A percentile compares a stretch with the other conserved stretches of the same genome.
Conservation (phyloP, 2,113 vertebrate genomes). For the Illadopsis cleaveri region DNA sequence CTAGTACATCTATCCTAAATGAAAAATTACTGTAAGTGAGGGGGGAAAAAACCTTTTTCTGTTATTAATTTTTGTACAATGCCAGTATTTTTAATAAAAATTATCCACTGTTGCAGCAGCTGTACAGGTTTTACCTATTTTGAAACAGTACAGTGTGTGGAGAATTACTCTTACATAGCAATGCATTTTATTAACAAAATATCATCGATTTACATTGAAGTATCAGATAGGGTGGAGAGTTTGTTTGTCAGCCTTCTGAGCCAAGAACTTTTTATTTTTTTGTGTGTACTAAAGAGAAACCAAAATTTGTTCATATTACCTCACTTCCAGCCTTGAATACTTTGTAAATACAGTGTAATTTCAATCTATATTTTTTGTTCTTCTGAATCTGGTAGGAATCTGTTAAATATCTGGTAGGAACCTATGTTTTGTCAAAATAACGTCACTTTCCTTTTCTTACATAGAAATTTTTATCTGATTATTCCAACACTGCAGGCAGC, state of each 20-base stretch:
- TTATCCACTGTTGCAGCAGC: not conserved
- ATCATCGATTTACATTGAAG: not conserved
- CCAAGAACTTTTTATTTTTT: not conserved
- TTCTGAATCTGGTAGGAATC: not conserved
- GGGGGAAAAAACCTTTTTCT: fast-evolving
- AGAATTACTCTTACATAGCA: not conserved
- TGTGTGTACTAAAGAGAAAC: not conserved
- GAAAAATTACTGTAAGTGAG: not conserved
- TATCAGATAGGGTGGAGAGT: not conserved
- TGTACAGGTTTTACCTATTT: not conserved
- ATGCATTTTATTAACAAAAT: not conserved
- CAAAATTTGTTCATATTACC: not conserved
- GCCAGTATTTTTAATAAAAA: not conserved
- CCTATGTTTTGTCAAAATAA: not conserved
- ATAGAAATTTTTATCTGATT: not conserved
- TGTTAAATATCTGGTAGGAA: not conserved
- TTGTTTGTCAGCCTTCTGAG: not conserved
- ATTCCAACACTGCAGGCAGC: not conserved
- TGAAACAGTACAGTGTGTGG: not conserved
- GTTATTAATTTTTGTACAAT: not conserved
- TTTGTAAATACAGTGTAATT: not conserved
- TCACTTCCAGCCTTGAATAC: not conserved
- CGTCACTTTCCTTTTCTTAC: not conserved
- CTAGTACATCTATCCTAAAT: not conserved
- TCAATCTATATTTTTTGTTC: not conserved